Percentiles rank a stretch among this genome's conserved stretches.
Conservation (phyloP, 2,797 vertebrate species). For the Sebastes diploproa region DNA sequence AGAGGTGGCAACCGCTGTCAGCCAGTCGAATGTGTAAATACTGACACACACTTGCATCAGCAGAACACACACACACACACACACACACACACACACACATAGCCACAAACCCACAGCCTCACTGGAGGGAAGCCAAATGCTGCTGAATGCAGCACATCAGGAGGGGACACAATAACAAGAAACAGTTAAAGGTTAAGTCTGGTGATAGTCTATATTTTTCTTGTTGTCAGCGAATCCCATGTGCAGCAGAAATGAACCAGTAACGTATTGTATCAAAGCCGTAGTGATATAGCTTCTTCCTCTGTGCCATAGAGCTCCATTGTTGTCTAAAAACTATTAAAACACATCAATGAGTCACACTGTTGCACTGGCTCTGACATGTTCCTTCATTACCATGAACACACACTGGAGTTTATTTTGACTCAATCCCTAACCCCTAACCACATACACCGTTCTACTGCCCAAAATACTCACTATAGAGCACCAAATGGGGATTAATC, state of each 20-base stretch:
- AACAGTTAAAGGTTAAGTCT: neutral
- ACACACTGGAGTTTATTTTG: neutral
- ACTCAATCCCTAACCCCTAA: neutral
- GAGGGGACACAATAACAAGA: constrained; percentile 4
- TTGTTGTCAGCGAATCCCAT: neutral
- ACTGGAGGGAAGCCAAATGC: constrained; percentile 35
- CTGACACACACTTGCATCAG: constrained; percentile 50
- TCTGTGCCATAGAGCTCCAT: neutral
- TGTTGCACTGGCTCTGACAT: neutral
- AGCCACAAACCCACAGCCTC: constrained; percentile 28
- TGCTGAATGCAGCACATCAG: constrained; percentile 14
- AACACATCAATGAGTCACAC: neutral
- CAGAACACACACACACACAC: constrained; percentile 29
- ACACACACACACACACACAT: constrained; percentile 38
- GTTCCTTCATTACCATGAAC: neutral
- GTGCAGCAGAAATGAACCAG: neutral
- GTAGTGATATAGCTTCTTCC: neutral
- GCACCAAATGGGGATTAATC: neutral
- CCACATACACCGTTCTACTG: neutral
- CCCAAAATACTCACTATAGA: neutral
- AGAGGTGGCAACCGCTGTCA: constrained; percentile 30
- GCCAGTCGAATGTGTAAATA: constrained; percentile 31
- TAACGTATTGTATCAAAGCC: neutral
- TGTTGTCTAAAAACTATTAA: neutral
- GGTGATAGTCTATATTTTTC: neutral